Evolutionary conservation across 2,797 vertebrate genomes (phyloP), one percentile per base, ranked within the genome.

Genomic region (Ctenochaetus hawaiiensis): DNA sequence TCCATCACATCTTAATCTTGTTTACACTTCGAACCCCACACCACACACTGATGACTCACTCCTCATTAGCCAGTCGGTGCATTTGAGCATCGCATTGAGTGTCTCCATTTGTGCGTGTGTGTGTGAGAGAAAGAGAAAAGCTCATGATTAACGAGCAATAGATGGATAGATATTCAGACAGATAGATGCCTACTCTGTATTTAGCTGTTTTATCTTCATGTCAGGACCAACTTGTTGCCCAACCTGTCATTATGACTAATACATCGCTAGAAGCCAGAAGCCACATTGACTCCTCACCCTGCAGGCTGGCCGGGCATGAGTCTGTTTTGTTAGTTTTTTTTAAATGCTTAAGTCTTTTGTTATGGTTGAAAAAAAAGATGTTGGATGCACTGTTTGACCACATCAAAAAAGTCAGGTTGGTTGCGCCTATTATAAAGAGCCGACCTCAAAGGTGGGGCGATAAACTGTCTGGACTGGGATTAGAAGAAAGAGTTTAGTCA

Each of bases 1-100:
- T 89, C 75, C 82, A 89, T 89, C 90, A 91, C 73, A 53, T 78
- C 61, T 84, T 68, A 81, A 82, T 85, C 87, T 86, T 88, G 85
- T 87, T 88, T 91, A 86, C 86, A 91, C 78, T 80, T 79, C 78
- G 65, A 87, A 85, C 81, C 80, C 85, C 86, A 70, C 66, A 84
- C 72, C 84, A 70, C 83, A 78, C 62, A 85, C 53, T 62, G 82
- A 90, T 91, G 90, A 91, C 84, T 92, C 87, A 91, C 72, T 41
- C 39, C 79, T 90, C 80, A 88, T 89, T 87, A 92, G 76, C 53
- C 52, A 66, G 75, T 69, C 66, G 47, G 64, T 72, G 22, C 23
- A 22, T 82, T 57, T 81, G 61, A 64, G 58, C 30, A 44, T 48
- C 72, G 69, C 63, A 77, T 85, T 12, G 6, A 70, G 62, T 87